Conservation (phyloP, 2,888 invertebrate species). For the Agapostemon virescens region DNA sequence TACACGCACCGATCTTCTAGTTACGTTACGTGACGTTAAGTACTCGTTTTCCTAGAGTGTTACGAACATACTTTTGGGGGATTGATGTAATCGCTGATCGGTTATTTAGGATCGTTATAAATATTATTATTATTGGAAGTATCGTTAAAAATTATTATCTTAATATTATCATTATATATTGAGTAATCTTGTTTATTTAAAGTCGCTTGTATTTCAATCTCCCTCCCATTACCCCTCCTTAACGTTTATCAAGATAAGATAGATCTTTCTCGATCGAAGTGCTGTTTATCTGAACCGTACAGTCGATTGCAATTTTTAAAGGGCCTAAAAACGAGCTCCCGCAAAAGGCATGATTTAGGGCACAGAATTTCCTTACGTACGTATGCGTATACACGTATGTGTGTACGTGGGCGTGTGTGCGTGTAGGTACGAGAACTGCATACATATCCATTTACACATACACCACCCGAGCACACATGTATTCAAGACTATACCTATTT, state of each 20-base stretch:
- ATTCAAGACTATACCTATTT: conserved; percentile 51
- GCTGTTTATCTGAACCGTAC: background rate
- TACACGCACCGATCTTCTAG: background rate
- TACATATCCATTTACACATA: background rate
- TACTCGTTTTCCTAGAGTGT: background rate
- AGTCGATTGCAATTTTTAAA: conserved; percentile 33
- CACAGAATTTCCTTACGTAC: conserved; percentile 60
- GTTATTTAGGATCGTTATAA: background rate
- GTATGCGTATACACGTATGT: conserved; percentile 43
- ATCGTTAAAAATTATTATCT: background rate
- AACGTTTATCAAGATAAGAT: background rate
- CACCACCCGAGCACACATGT: conserved; percentile 29
- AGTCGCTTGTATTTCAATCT: background rate
- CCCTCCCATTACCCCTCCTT: background rate
- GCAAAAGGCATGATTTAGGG: conserved; percentile 68
- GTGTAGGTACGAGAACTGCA: conserved; percentile 28
- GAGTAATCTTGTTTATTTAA: background rate
- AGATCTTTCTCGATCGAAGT: background rate
- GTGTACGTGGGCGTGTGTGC: conserved; percentile 41
- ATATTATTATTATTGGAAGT: background rate
- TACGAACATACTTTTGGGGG: background rate
- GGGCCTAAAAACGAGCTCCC: conserved; percentile 61
- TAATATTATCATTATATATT: too few species aligned
- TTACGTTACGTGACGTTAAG: background rate
- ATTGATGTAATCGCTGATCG: too few species aligned